Percentiles rank a stretch among this genome's conserved stretches.
These are phyloP conservation scores for Chelmon rostratus DNA, from an alignment of 2,797 vertebrate genomes.

Conservation along the genomic window DNA sequence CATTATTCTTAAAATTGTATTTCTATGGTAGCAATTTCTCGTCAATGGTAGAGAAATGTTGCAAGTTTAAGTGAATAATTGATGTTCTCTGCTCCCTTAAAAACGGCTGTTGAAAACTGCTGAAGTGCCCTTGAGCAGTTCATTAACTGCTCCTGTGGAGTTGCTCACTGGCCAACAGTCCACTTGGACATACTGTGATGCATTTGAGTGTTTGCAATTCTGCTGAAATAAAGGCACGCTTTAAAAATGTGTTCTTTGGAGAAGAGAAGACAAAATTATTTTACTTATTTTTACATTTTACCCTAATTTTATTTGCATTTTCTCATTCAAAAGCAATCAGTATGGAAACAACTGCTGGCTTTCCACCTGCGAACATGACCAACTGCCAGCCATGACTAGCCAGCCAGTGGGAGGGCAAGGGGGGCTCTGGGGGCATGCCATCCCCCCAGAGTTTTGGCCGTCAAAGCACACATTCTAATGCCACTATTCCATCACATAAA, in stretches of 20 bases:
- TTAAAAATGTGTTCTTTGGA: neutral
- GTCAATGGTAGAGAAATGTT: neutral
- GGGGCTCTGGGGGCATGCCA: too few species aligned
- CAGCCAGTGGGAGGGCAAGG: too few species aligned
- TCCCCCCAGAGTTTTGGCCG: too few species aligned
- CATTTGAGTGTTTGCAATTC: neutral
- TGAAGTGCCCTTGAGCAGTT: slow-evolving; percentile 12
- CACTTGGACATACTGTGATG: neutral
- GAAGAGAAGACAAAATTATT: neutral
- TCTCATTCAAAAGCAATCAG: neutral
- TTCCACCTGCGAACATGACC: neutral
- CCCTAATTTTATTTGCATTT: neutral
- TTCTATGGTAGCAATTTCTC: neutral
- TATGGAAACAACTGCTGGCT: neutral
- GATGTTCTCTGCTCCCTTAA: neutral
- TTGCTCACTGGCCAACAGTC: slow-evolving; percentile 3
- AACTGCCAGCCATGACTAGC: neutral
- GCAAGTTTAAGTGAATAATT: slow-evolving; percentile 23
- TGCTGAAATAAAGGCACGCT: neutral
- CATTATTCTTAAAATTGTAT: slow-evolving; percentile 11
- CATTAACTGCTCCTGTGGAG: neutral
- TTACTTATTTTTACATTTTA: neutral
- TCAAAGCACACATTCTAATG: too few species aligned
- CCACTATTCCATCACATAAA: too few species aligned
- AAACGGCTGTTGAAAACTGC: neutral